Evolutionary conservation across 1,140 invertebrate genomes (phyloP).

Genomic region (Drosophila sulfurigaster): DNA sequence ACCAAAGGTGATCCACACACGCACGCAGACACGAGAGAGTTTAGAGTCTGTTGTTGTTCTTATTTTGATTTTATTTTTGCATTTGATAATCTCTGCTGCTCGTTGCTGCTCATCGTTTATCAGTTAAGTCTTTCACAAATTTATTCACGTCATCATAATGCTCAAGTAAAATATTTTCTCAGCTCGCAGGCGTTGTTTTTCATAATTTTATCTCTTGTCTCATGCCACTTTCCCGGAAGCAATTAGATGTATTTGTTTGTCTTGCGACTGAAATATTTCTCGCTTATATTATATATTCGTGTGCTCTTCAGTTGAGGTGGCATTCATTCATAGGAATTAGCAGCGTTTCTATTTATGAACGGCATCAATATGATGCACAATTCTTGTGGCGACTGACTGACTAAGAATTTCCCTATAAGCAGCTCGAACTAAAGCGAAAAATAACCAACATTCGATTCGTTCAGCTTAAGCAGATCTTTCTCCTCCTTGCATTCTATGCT

Average conservation of each 20-base stretch:
- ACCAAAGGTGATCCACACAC: too few species aligned
- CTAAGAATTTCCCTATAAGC: background rate
- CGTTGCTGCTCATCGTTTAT: slow-evolving; percentile 26
- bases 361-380: slow-evolving; percentile 12
- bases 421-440: background rate
- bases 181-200: slow-evolving; percentile 21
- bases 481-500: too few species aligned
- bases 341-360: slow-evolving; percentile 22
- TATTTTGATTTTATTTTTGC: slow-evolving; percentile 40
- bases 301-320: background rate
- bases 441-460: too few species aligned
- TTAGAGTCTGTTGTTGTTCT: slow-evolving; percentile 10
- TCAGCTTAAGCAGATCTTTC: too few species aligned
- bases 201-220: slow-evolving; percentile 53
- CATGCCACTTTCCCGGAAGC: slow-evolving; percentile 64
- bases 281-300: background rate
- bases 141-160: slow-evolving; percentile 43
- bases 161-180: slow-evolving; percentile 21
- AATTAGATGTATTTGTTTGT: slow-evolving; percentile 57
- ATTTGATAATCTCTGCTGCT: slow-evolving; percentile 63
- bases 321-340: slow-evolving; percentile 49
- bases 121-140: slow-evolving; percentile 14
- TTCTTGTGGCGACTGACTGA: background rate
- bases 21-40: background rate
- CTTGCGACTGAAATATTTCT: slow-evolving; percentile 3